Conservation (phyloP, 2,797 vertebrate genomes). For the Anomalospiza imberbis region DNA sequence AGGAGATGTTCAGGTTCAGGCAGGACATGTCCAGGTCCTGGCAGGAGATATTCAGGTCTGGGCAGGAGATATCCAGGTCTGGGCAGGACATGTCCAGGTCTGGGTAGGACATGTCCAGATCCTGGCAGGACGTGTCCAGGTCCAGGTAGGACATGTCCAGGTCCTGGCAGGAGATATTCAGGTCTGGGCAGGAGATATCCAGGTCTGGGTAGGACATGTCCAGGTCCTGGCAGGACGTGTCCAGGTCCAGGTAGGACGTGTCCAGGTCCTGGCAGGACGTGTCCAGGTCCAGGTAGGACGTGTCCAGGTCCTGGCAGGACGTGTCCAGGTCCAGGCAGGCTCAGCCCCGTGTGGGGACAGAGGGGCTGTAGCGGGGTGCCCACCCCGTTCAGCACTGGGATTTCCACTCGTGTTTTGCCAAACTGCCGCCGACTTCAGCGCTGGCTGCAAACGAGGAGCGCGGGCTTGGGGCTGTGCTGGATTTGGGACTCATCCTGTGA, state of each 20-base stretch:
- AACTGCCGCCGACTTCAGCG: accelerated
- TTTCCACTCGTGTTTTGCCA: accelerated
- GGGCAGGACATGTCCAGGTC: accelerated
- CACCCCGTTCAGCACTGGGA: accelerated
- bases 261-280: too few species aligned
- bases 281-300: too few species aligned
- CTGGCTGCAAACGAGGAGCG: accelerated
- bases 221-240: too few species aligned
- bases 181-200: accelerated
- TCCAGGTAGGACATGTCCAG: too few species aligned
- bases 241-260: neutral
- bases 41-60: too few species aligned
- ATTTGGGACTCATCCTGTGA: neutral
- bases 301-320: too few species aligned
- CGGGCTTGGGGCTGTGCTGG: neutral
- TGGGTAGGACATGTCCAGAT: too few species aligned
- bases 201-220: neutral
- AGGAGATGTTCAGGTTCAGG: too few species aligned
- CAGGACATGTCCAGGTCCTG: accelerated
- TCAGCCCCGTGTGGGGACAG: neutral
- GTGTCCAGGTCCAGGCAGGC: neutral
- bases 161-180: accelerated
- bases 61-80: accelerated
- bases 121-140: too few species aligned
- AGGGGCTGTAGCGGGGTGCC: accelerated